phyloP scores from a whole-genome alignment of 2,888 invertebrate species.

The Agriotes lineatus region DNA sequence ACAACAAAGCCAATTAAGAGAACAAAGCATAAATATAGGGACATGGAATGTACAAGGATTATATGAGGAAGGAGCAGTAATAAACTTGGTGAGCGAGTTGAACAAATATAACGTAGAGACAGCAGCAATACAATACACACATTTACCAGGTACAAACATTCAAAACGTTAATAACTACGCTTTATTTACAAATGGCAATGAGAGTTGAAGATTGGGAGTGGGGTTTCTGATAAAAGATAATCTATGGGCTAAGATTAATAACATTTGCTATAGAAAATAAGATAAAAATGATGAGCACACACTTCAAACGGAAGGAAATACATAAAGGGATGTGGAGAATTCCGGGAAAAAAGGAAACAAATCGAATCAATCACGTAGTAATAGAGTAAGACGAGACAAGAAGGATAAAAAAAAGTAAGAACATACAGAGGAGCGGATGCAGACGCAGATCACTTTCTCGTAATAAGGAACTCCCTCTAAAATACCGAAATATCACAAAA shows the following conservation, averaged over 20 bases:
- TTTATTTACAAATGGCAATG: not conserved
- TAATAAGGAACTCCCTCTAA: slow-evolving; percentile 8
- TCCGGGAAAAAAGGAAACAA: slow-evolving; percentile 8
- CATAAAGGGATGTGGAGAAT: slow-evolving; percentile 2
- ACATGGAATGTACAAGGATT: not conserved
- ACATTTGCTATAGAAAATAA: slow-evolving; percentile 4
- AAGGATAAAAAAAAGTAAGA: slow-evolving; percentile 3
- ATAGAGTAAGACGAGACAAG: not conserved
- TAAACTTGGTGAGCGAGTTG: not conserved
- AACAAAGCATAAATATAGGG: not conserved
- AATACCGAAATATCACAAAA: slow-evolving; percentile 10
- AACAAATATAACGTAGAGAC: not conserved
- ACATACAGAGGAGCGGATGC: not conserved
- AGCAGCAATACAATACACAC: not conserved
- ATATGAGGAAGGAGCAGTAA: slow-evolving; percentile 3
- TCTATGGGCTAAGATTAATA: not conserved
- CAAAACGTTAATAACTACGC: not conserved
- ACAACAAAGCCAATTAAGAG: not conserved
- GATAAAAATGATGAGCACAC: slow-evolving; percentile 14
- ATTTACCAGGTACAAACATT: not conserved
- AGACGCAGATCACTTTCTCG: not conserved
- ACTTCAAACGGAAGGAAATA: not conserved
- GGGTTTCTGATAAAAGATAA: not conserved
- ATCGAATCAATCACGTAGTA: not conserved
- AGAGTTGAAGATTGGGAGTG: not conserved